Evolutionary conservation across 2,797 vertebrate species (phyloP).

Genomic region (Euthynnus affinis): DNA sequence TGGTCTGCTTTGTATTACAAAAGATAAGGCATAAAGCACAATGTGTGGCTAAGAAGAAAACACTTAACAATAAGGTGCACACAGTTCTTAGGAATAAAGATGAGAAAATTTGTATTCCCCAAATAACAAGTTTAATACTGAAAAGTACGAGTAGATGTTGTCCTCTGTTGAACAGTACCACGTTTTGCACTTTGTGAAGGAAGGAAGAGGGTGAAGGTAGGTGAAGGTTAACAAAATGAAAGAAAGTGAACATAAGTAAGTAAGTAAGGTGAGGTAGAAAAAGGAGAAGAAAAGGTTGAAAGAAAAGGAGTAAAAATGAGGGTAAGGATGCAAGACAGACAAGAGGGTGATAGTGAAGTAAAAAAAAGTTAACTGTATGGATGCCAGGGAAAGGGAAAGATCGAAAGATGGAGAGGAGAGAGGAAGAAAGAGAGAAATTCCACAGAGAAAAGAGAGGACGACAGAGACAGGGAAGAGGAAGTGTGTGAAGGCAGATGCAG

Average conservation of each 20-base stretch:
- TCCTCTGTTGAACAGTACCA: not conserved
- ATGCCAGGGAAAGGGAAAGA: slow-evolving; percentile 11
- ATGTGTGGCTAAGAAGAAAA: not conserved
- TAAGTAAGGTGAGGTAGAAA: slow-evolving; percentile 10
- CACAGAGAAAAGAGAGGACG: slow-evolving; percentile 11
- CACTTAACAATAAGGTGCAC: not conserved
- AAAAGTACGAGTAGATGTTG: not conserved
- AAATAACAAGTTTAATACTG: no score
- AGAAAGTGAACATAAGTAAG: not conserved
- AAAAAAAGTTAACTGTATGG: slow-evolving; percentile 5
- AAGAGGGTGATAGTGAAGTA: not conserved
- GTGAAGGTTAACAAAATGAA: not conserved
- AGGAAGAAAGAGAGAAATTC: slow-evolving; percentile 33
- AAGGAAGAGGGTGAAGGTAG: not conserved
- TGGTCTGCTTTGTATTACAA: not conserved
- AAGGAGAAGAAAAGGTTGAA: not conserved
- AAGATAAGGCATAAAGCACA: not conserved
- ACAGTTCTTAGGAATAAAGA: not conserved
- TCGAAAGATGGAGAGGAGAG: slow-evolving; percentile 5
- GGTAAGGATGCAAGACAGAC: slow-evolving; percentile 1
- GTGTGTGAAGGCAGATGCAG: no score
- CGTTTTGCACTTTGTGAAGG: not conserved
- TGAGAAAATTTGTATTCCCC: no score
- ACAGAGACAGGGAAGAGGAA: slow-evolving; percentile 7
- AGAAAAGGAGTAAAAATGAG: not conserved